Base-by-base conservation (phyloP, 2,797 vertebrate genomes). In the Mormyrops attenuatus region DNA sequence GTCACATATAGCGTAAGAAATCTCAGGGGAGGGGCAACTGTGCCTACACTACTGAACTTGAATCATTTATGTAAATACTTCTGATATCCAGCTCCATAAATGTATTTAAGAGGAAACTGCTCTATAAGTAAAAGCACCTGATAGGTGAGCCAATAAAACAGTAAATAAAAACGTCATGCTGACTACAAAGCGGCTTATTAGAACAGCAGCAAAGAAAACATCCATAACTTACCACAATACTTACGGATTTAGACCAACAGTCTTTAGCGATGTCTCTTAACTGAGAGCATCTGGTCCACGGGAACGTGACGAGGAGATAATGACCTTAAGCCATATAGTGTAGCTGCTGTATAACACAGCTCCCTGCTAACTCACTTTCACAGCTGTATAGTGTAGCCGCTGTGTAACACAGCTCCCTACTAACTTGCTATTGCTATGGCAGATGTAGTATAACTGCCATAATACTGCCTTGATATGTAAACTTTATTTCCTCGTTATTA, bases 101-200 rank as follows among this genome's bases (percentile, higher is more conserved):
- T 26, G 82, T 52, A 22, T 30, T 50, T 49, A 49, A 85, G 49
- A 9, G 44, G 82, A 17, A 85, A 85, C 82, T 50, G 82, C 82
- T 52, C 47, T 17, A 38, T 49, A 47, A 52, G 82, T 52, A 52
- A 85, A 49, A 30, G 47, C 20, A 52, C 49, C 47, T 52, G 82
- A 49, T 85, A 85, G 49, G 22, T 26, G 22, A 85, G 82, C 47
- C 44, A 52, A 52, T 85, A 52, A 85, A 15, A 85, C 44, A 17
- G 49, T 85, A 85, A 85, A 85, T 85, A 50, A 85, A 49, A 85
- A 52, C 5, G 22, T 85, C 38, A 84, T 22, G 82, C 82, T 30
- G 44, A 26, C 82, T 49, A 52, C 22, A 52, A 52, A 85, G 82
- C 6, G 49, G 47, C 26, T 52, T 52, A 49, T 85, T 50, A 20